Conservation (phyloP, 2,888 invertebrate species). For the Euzophera pinguis region DNA sequence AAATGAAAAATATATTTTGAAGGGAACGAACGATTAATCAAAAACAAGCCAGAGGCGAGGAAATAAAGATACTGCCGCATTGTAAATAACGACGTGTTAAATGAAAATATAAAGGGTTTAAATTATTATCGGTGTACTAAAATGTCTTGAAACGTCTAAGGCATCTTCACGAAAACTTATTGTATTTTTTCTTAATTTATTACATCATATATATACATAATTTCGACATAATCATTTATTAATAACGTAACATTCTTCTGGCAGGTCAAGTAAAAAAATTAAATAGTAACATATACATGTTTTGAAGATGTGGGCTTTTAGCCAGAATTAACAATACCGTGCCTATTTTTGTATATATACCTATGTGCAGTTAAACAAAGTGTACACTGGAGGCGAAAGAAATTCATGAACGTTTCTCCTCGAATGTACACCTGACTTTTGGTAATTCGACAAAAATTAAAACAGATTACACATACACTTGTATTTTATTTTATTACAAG, state of each 20-base stretch:
- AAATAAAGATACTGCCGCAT: constrained; percentile 20
- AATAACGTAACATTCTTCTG: constrained; percentile 69
- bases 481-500: neutral
- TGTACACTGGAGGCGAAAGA: constrained; percentile 35
- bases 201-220: constrained; percentile 78
- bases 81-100: constrained; percentile 29
- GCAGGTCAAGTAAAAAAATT: constrained; percentile 59
- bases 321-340: constrained; percentile 53
- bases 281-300: constrained; percentile 51
- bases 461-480: constrained; percentile 20
- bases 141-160: constrained; percentile 70
- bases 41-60: constrained; percentile 28
- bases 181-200: constrained; percentile 74
- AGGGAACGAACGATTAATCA: constrained; percentile 24
- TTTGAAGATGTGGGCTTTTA: constrained; percentile 42
- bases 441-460: constrained; percentile 69
- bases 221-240: constrained; percentile 72
- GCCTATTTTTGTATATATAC: constrained; percentile 35
- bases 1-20: constrained; percentile 35
- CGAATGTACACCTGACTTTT: constrained; percentile 44
- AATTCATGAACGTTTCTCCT: constrained; percentile 22
- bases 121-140: constrained; percentile 50
- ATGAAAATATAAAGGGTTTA: constrained; percentile 43
- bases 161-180: constrained; percentile 75
- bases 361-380: constrained; percentile 40